Conservation (phyloP, 2,113 vertebrate genomes). For the Microcebus tavaratra region DNA sequence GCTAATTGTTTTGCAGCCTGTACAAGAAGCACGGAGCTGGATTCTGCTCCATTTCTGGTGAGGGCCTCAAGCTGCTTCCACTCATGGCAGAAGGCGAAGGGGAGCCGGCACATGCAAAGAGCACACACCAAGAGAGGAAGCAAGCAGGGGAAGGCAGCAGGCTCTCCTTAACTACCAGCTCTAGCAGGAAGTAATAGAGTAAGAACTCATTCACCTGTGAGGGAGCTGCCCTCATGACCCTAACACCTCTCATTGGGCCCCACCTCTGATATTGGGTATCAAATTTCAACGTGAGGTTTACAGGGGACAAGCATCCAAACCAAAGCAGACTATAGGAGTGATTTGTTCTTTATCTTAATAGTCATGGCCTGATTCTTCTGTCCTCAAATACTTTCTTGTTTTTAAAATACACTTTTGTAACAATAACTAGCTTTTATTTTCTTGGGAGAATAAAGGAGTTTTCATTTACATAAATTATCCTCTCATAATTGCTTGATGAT, state of each 20-base stretch:
- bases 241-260: neutral
- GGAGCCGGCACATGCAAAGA: neutral
- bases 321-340: neutral
- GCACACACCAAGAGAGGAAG: neutral
- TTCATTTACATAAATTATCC: neutral
- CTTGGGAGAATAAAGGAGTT: neutral
- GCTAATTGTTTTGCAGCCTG: neutral
- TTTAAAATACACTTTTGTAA: conserved; percentile 1
- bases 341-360: neutral
- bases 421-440: neutral
- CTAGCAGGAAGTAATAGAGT: neutral
- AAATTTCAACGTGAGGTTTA: neutral
- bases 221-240: neutral
- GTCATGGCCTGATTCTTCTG: neutral
- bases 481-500: neutral
- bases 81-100: neutral
- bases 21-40: neutral
- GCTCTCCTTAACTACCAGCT: neutral
- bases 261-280: neutral
- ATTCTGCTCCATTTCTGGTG: neutral
- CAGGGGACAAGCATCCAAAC: neutral
- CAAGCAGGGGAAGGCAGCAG: neutral
- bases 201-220: neutral
- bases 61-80: neutral
- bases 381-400: neutral